Base-by-base conservation (phyloP, 2,113 vertebrate genomes). In the Vombatus ursinus region DNA sequence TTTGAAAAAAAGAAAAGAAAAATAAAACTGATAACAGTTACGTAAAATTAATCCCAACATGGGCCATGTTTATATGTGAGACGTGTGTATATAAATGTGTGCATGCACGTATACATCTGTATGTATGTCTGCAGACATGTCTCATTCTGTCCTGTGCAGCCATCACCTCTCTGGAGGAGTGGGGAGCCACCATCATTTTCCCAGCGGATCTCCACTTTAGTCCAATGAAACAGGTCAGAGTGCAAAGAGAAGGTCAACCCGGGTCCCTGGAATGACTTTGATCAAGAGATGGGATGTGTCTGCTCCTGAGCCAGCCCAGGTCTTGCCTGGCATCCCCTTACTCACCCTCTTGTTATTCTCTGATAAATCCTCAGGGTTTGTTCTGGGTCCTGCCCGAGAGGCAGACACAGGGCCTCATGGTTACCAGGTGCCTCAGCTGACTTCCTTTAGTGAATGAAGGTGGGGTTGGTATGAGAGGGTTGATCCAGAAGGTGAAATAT, bases 241-340 rank as follows among this genome's bases (percentile, higher is more conserved):
- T 22, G 68, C 19, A 44, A 23, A 23, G n/a, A 84, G 31, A 19
- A 77, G 61, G 14, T n/a, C 16, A 19, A 16, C 4, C 3, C 37
- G 1, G 1, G 1, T 44, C 68, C n/a, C 61, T 19, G 61, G 37
- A 7, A n/a, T 84, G 37, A 1, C 19, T n/a, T 23, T 84, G 37
- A 84, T 8, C 6, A 22, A 9, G 68, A 44, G 19, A 3, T 2
- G 7, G 68, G n/a, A 23, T 6, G 0, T 0, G n/a, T 19, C 37
- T 23, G 2, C n/a, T 22, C n/a, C 11, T 37, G 3, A 77, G 37
- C 2, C 57, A 68, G 28, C 12, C 10, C 12, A 68, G 16, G 12
- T n/a, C n/a, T 2, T 22, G 68, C n/a, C 19, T 12, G 10, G 37
- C 61, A 19, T 31, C 31, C 2, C 11, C 14, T 61, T 28, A 3